Evolutionary conservation across 2,888 invertebrate genomes (phyloP), one percentile per base, ranked within the genome.

Genomic region (Dorcus parallelipipedus): DNA sequence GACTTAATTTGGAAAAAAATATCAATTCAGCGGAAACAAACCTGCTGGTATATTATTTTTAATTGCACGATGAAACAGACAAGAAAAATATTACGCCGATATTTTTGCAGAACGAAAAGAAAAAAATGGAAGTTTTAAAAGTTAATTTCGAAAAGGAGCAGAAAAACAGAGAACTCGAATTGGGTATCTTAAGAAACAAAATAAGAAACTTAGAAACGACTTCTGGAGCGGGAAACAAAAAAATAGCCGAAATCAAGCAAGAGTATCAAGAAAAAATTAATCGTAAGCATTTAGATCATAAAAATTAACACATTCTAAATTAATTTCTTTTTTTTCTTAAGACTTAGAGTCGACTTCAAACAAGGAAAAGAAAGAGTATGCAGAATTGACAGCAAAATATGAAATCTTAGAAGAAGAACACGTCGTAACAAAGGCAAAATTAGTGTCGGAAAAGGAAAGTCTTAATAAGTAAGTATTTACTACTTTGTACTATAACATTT

Each of bases 361-460:
- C 17, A 83, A 81, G 50, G 89, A 89, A 72, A 86, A 84, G 63
- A 86, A 88, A 63, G 89, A 91, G 64, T 90, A 89, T 72, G 88
- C 90, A 49, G 91, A 91, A 67, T 79, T 95, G 54, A 92, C 90
- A 38, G 83, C 85, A 14, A 92, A 91, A 76, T 93, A 92, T 77
- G 93, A 93, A 75, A 83, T 89, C 60, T 77, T 95, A 40, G 90
- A 91, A 73, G 93, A 93, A 74, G 93, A 93, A 71, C 91, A 91
- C 66, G 90, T 93, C 0, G 85, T 91, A 0, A 89, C 89, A 61
- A 93, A 92, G 78, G 89, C 91, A 6, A 87, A 91, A 73, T 79
- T 93, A 3, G 89, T 90, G 3, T 88, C 87, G 56, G 91, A 94
- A 74, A 94, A 91, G 71, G 90, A 93, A 78, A 85, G 86, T 67